Conservation (phyloP, 2,113 vertebrate genomes). For the Rhabdornis inornatus region DNA sequence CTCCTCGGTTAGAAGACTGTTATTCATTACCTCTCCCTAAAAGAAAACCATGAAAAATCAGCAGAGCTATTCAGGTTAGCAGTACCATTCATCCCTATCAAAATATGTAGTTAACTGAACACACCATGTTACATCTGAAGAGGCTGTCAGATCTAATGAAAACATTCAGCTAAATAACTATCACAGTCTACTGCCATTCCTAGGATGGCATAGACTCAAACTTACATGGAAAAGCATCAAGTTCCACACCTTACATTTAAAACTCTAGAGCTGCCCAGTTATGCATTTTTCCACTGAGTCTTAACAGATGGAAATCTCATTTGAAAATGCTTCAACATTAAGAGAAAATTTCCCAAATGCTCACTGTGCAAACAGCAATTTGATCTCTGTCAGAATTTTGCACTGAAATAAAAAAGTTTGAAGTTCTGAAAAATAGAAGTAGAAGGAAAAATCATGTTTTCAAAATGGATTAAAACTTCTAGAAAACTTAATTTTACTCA, state of each 20-base stretch:
- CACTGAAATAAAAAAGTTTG: not conserved
- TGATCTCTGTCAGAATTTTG: not conserved
- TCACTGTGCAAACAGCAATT: not conserved
- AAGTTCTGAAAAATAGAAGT: not conserved
- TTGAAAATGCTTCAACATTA: not conserved
- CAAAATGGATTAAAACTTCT: not conserved
- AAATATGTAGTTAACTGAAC: not conserved
- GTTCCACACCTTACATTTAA: not conserved
- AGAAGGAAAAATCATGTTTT: not conserved
- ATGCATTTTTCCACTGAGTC: not conserved
- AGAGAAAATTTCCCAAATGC: not conserved
- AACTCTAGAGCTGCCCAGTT: not conserved
- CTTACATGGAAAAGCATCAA: not conserved
- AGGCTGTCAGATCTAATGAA: not conserved
- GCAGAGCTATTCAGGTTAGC: not conserved
- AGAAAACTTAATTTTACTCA: not conserved
- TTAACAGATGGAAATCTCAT: not conserved
- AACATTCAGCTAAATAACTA: not conserved
- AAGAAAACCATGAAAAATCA: not conserved
- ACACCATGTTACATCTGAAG: not conserved
- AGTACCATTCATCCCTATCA: not conserved
- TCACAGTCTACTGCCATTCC: not conserved
- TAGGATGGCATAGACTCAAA: not conserved
- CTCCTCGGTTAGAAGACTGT: not conserved
- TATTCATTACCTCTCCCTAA: not conserved